Evolutionary conservation across 2,888 invertebrate species (phyloP).

Genomic region (Volucella zonaria): DNA sequence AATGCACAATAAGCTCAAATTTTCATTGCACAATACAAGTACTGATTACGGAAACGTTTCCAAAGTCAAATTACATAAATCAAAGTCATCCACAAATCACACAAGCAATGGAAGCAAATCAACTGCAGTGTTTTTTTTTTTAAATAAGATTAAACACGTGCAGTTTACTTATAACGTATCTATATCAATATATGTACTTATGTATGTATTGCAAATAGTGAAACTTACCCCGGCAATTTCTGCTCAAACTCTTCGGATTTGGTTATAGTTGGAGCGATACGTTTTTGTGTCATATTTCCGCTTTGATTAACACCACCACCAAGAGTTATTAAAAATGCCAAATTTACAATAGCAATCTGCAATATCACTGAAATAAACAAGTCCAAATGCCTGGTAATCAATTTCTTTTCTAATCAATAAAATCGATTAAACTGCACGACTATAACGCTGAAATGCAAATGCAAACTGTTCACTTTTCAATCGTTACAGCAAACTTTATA

Average conservation of each 20-base stretch:
- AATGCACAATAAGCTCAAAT: background rate
- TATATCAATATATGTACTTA: too few relatives aligned
- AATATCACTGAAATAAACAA: conserved; percentile 54
- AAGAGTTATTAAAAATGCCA: conserved; percentile 33
- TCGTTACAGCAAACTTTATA: conserved; percentile 54
- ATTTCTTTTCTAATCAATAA: conserved; percentile 48
- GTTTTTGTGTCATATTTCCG: conserved; percentile 78
- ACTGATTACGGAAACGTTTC: background rate
- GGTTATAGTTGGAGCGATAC: conserved; percentile 77
- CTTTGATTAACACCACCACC: conserved; percentile 17
- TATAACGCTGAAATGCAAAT: conserved; percentile 49
- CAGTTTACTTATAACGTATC: too few relatives aligned
- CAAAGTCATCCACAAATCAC: conserved; percentile 1
- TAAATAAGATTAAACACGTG: background rate
- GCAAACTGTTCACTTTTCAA: conserved; percentile 47
- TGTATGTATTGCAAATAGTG: background rate
- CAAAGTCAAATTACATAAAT: conserved; percentile 9
- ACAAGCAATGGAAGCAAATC: conserved; percentile 11
- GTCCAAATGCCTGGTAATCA: conserved; percentile 28
- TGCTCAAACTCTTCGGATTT: conserved; percentile 79
- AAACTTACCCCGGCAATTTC: conserved; percentile 80
- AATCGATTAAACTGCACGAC: conserved; percentile 46
- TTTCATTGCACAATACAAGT: conserved; percentile 1
- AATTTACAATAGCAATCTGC: conserved; percentile 23
- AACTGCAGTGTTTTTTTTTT: background rate